Conservation (phyloP, 2,797 vertebrate genomes). For the Pterois miles region DNA sequence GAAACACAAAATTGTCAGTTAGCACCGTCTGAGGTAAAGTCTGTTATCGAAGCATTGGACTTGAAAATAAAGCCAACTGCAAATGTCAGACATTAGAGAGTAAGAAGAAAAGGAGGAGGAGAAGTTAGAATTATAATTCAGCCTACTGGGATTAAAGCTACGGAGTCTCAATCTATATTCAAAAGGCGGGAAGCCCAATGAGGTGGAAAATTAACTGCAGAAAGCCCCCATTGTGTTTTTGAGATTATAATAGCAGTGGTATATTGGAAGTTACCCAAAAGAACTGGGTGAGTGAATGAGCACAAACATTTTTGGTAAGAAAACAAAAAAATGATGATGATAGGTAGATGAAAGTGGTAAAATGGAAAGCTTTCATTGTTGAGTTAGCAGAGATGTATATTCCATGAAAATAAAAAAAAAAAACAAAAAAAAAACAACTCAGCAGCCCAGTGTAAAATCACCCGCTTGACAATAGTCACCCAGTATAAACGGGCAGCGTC, state of each 20-base stretch:
- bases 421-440: constrained; percentile 19
- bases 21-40: constrained; percentile 51
- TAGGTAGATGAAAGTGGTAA: constrained; percentile 26
- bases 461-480: constrained; percentile 42
- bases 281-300: constrained; percentile 33
- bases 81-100: constrained; percentile 41
- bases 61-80: constrained; percentile 48
- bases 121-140: background rate
- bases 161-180: constrained; percentile 23
- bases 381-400: constrained; percentile 49
- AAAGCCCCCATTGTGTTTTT: constrained; percentile 38
- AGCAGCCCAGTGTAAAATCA: constrained; percentile 39
- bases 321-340: background rate
- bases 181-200: constrained; percentile 39
- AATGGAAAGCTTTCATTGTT: constrained; percentile 35
- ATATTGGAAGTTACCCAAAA: constrained; percentile 27
- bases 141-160: background rate
- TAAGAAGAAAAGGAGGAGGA: background rate
- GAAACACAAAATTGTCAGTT: constrained; percentile 84
- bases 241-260: constrained; percentile 36
- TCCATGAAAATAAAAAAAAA: constrained; percentile 11
- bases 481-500: constrained; percentile 38
- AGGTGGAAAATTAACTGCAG: constrained; percentile 64
- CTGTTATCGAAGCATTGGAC: constrained; percentile 46
- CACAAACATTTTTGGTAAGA: constrained; percentile 7